Evolutionary conservation across 1,140 invertebrate species (phyloP), one percentile per base, ranked within the genome.

Genomic region (Eulimnadia texana): DNA sequence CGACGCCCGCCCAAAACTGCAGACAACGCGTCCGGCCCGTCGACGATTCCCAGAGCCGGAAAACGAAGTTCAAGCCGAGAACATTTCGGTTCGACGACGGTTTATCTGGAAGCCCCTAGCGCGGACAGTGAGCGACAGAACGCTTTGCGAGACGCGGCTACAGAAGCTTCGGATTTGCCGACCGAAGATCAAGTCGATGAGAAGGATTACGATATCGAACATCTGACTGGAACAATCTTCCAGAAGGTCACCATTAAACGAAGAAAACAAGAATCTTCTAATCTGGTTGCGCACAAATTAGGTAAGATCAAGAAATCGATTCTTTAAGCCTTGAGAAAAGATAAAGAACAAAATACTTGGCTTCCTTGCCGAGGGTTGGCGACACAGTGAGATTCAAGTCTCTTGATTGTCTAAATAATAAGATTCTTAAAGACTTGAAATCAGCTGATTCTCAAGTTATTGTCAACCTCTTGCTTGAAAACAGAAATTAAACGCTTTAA

Each of bases 161-260:
- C 20, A 52, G 50, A 10, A 9, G 2, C 55, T 33, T 28, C 25
- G 24, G 55, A 13, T 42, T 16, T 42, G 6, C 6, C 6, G 16
- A 42, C 16, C 6, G 33, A 42, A 42, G 16, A 16, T 64, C 10
- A 61, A 51, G 1, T 49, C 60, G 57, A 33, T 50, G 62, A 61
- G n/a, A 65, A 61, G 19, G 70, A 71, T 50, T 65, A 60, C 58
- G 74, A 75, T 62, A 71, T 73, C 20, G 74, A 76, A 60, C 69
- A 71, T 3, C 58, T 71, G 6, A 72, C 70, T 60, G 73, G 72
- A 19, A 70, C 74, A 19, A 70, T 78, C 19, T 78, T 78, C 63
- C 67, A 74, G 27, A 78, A 77, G 70, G 75, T 78, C 33, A 76
- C 73, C 9, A 68, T 76, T 1, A 69, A 71, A 42, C 69, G 71